A percentile compares a stretch with the other conserved stretches of the same genome.
Conservation (phyloP, 1,140 invertebrate species). For the Drosophila fuyamai region DNA sequence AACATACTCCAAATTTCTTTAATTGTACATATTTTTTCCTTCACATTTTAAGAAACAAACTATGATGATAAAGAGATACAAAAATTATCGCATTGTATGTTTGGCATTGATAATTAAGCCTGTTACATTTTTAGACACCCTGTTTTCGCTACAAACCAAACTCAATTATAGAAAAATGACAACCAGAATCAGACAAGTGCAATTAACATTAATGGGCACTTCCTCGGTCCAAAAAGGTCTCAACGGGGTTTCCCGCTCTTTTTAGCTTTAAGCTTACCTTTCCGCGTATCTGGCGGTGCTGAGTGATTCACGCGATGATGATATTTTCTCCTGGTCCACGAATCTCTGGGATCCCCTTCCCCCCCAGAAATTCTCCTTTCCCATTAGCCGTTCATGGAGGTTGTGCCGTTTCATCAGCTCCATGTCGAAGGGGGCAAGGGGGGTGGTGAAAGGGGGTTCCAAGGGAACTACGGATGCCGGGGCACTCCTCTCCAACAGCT, state of each 20-base stretch:
- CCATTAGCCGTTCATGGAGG: slow-evolving; percentile 38
- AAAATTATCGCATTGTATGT: too few species aligned
- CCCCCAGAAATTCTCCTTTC: slow-evolving; percentile 43
- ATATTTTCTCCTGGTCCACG: slow-evolving; percentile 43
- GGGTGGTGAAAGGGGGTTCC: slow-evolving; percentile 56
- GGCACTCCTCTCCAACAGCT: slow-evolving; percentile 21
- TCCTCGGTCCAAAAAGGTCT: slow-evolving; percentile 25
- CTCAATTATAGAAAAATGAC: slow-evolving; percentile 44
- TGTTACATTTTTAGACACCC: slow-evolving; percentile 20
- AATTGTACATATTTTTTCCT: too few species aligned
- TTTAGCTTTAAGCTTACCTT: slow-evolving; percentile 43
- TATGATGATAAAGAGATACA: too few species aligned
- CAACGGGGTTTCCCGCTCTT: slow-evolving; percentile 14
- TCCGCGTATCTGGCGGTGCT: slow-evolving; percentile 40
- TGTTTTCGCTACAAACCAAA: slow-evolving; percentile 26
- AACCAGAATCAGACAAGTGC: slow-evolving; percentile 16
- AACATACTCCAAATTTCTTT: too few species aligned
- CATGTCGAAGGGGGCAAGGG: slow-evolving; percentile 65
- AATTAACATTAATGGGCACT: slow-evolving; percentile 66
- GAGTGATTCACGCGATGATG: slow-evolving; percentile 43
- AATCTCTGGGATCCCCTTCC: slow-evolving; percentile 34
- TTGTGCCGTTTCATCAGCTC: slow-evolving; percentile 56
- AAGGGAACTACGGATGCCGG: slow-evolving; percentile 10
- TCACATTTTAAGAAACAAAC: too few species aligned
- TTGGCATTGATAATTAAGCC: not conserved